phyloP scores from a whole-genome alignment of 2,888 invertebrate species.

The Torymus aiolomorphi region DNA sequence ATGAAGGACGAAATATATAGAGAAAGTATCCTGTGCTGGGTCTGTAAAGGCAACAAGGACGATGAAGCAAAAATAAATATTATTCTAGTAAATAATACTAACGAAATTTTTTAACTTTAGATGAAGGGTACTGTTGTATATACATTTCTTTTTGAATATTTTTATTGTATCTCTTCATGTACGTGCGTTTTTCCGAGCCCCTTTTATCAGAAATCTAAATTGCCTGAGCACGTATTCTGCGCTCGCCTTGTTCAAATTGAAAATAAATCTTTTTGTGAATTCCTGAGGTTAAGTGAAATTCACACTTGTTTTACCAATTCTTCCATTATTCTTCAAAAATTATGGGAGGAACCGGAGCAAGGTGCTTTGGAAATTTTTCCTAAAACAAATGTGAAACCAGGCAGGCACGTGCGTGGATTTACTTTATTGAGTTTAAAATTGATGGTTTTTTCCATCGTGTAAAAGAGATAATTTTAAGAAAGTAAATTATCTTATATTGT shows the following conservation, averaged over 20 bases:
- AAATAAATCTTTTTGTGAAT: constrained; percentile 36
- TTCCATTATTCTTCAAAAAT: constrained; percentile 18
- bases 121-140: background rate
- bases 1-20: too few relatives aligned
- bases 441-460: too few relatives aligned
- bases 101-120: background rate
- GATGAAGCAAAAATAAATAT: background rate
- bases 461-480: too few relatives aligned
- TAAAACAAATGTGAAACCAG: too few relatives aligned
- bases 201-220: constrained; percentile 36
- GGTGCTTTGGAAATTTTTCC: too few relatives aligned
- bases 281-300: constrained; percentile 11
- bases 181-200: background rate
- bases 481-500: too few relatives aligned
- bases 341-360: background rate
- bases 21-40: too few relatives aligned
- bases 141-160: constrained; percentile 15
- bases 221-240: constrained; percentile 6
- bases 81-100: background rate
- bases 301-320: constrained; percentile 38
- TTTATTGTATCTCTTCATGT: constrained; percentile 25
- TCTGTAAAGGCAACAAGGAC: too few relatives aligned
- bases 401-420: too few relatives aligned
- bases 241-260: constrained; percentile 16
- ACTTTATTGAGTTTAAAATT: too few relatives aligned